Evolutionary conservation across 2,888 invertebrate genomes (phyloP).

Genomic region (Ferrisia virgata): DNA sequence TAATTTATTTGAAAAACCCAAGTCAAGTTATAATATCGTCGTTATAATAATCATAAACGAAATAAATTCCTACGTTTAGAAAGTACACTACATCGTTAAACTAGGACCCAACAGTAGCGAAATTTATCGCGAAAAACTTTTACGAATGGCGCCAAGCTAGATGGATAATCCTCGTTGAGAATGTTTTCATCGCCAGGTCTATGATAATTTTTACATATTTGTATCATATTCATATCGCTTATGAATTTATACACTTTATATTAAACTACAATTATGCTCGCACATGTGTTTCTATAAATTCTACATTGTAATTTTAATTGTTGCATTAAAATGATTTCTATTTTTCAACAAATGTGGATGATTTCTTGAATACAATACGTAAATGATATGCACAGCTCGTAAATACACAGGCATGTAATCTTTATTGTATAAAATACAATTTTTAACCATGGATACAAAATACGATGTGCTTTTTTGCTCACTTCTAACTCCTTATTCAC

Average conservation of each 20-base stretch:
- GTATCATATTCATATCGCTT: background rate
- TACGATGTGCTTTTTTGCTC: background rate
- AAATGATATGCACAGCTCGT: background rate
- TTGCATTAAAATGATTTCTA: background rate
- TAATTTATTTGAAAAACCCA: conserved; percentile 2
- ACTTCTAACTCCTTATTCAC: background rate
- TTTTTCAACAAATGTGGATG: background rate
- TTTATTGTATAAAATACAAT: background rate
- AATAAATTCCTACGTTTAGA: background rate
- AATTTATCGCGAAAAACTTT: conserved; percentile 12
- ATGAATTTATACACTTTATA: background rate
- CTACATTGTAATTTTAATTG: background rate
- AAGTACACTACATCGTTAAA: background rate
- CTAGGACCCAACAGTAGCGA: background rate
- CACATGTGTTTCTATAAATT: background rate
- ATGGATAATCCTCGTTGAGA: background rate
- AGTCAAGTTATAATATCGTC: background rate
- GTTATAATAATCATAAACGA: background rate
- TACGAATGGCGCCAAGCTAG: background rate
- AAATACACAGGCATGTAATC: background rate
- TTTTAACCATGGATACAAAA: background rate
- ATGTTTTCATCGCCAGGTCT: background rate
- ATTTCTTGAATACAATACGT: background rate
- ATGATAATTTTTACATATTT: background rate
- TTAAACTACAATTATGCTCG: background rate